phyloP scores from a whole-genome alignment of 2,797 vertebrate species.

The Lacerta bilineata region DNA sequence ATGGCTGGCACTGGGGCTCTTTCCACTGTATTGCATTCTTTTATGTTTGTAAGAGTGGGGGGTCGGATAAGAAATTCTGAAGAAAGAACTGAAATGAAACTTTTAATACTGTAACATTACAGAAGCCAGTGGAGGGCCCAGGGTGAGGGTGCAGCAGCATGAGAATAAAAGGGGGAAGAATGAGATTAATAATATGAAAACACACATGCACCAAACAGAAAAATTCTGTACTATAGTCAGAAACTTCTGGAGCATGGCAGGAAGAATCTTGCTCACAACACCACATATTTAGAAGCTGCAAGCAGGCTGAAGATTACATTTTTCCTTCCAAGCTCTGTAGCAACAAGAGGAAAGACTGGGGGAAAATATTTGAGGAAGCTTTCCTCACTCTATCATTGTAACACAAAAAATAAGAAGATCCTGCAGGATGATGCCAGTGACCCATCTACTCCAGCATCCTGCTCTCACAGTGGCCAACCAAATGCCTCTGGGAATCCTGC shows the following conservation, averaged over 20 bases:
- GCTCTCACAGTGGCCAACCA: too few relatives aligned
- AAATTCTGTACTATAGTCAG: not conserved
- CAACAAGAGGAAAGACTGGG: not conserved
- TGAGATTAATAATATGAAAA: not conserved
- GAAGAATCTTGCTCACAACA: not conserved
- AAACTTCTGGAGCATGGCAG: not conserved
- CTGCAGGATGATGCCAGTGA: too few relatives aligned
- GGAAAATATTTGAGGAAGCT: not conserved
- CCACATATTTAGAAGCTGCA: not conserved
- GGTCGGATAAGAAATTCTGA: constrained; percentile 5
- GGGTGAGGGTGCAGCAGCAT: not conserved
- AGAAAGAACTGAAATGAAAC: constrained; percentile 55
- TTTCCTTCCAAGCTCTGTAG: not conserved
- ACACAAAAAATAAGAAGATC: too few relatives aligned
- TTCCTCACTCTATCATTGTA: not conserved
- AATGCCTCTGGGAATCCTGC: too few relatives aligned
- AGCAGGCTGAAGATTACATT: not conserved
- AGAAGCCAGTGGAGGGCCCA: constrained; percentile 17
- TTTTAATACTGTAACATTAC: constrained; percentile 52
- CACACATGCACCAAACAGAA: not conserved
- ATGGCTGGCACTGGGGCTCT: constrained; percentile 39
- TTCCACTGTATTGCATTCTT: constrained; percentile 48
- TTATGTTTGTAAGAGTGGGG: constrained; percentile 50
- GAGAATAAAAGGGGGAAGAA: not conserved
- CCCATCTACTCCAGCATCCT: too few relatives aligned